Conservation (phyloP, 2,113 vertebrate species). For the Anser cygnoides region DNA sequence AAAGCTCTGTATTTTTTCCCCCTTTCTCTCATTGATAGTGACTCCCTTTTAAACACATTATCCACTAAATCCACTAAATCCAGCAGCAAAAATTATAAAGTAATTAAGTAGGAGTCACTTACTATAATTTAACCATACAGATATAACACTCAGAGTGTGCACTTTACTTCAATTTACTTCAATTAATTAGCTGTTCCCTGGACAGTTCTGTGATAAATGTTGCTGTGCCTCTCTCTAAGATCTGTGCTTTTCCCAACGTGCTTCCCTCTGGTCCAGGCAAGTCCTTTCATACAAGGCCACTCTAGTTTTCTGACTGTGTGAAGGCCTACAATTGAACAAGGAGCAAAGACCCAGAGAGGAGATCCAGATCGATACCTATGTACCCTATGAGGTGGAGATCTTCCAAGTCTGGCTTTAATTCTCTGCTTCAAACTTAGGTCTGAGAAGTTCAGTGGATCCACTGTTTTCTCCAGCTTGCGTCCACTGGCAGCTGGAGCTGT, state of each 20-base stretch:
- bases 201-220: neutral
- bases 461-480: neutral
- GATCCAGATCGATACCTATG: neutral
- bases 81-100: neutral
- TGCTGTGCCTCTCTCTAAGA: neutral
- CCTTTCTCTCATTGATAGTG: neutral
- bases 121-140: neutral
- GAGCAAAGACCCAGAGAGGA: neutral
- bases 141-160: neutral
- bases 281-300: neutral
- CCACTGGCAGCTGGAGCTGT: neutral
- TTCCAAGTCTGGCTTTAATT: neutral
- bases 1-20: neutral
- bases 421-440: neutral
- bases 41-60: neutral
- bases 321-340: neutral
- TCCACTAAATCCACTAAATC: neutral
- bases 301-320: neutral
- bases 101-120: conserved; percentile 16
- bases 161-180: neutral
- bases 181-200: neutral
- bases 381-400: neutral
- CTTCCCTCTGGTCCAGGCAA: neutral
- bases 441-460: neutral
- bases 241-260: neutral